Base-by-base conservation (phyloP, 2,797 vertebrate species). In the Manis pentadactyla region DNA sequence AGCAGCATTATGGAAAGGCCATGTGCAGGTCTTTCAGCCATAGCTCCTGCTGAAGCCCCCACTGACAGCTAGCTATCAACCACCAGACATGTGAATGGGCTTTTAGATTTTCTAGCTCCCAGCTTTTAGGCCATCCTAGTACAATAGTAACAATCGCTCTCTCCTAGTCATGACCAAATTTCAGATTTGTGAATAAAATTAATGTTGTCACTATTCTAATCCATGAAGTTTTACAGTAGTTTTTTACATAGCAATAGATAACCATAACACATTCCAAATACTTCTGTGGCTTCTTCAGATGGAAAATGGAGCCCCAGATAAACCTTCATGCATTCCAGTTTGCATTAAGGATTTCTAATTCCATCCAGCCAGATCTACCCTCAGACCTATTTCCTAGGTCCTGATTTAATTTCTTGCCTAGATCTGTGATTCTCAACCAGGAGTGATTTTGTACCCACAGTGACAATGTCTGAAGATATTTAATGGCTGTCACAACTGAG, bases 201-300 rank as follows among this genome's bases (percentile, higher is more conserved):
- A 94, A 84, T 79, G 11, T 63, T 68, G 25, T 78, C 34, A 63
- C 27, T 69, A 8, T 89, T 81, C 12, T 63, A 53, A 85, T 27
- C n/a, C 68, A 55, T 49, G 84, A 79, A 79, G 31, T 42, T 83
- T 92, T 53, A 78, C 9, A 55, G 42, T 46, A 25, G 25, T 27
- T 94, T 90, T 86, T 74, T 68, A n/a, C 9, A 61, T 1, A 82
- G 49, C 2, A 87, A 87, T 63, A 87, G 17, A 83, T 69, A 69
- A 73, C 57, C 59, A 92, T 42, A 95, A 55, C n/a, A 91, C 96
- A 85, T 86, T 90, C 23, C 34, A 92, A 94, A 96, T 79, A 83
- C 19, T 59, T 92, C 7, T 53, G 9, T 64, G 74, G 34, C 11
- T 61, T 87, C 75, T 95, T 87, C 89, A 75, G 75, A 74, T 84